Evolutionary conservation across 2,113 vertebrate species (phyloP).

Genomic region (Plecturocebus donacophilus): DNA sequence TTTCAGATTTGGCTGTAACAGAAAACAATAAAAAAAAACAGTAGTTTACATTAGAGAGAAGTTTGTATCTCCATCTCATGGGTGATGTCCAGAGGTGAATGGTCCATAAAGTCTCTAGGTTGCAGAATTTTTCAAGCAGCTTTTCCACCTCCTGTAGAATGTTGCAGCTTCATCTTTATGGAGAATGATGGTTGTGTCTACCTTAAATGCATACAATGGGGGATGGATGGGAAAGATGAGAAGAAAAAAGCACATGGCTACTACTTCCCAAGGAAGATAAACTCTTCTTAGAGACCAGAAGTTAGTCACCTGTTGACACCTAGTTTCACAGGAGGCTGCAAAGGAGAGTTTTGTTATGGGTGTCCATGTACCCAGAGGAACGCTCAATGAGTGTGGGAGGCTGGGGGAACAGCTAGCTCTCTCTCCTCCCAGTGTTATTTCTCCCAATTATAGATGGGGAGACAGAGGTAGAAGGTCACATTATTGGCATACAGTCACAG

Average conservation of each 20-base stretch:
- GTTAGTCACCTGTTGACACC: background rate
- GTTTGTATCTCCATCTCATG: fast-evolving
- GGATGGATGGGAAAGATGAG: background rate
- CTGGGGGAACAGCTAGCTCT: fast-evolving
- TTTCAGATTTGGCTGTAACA: background rate
- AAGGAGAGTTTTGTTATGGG: fast-evolving
- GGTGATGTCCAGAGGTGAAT: fast-evolving
- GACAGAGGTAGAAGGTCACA: fast-evolving
- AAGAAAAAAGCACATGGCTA: too few relatives aligned
- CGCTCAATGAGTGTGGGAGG: too few relatives aligned
- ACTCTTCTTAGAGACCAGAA: background rate
- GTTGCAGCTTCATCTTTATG: fast-evolving
- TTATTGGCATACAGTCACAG: fast-evolving
- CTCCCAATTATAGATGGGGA: background rate
- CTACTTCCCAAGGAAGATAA: fast-evolving
- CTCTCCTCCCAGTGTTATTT: background rate
- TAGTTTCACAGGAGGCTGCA: background rate
- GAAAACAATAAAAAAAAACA: background rate
- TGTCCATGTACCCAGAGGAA: too few relatives aligned
- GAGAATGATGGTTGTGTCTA: background rate
- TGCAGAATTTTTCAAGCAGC: fast-evolving
- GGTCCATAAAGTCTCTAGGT: fast-evolving
- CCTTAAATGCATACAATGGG: fast-evolving
- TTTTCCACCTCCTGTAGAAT: too few relatives aligned
- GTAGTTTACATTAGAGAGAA: background rate